Base-by-base conservation (phyloP, 2,888 invertebrate species). In the Shargacucullia verbasci region DNA sequence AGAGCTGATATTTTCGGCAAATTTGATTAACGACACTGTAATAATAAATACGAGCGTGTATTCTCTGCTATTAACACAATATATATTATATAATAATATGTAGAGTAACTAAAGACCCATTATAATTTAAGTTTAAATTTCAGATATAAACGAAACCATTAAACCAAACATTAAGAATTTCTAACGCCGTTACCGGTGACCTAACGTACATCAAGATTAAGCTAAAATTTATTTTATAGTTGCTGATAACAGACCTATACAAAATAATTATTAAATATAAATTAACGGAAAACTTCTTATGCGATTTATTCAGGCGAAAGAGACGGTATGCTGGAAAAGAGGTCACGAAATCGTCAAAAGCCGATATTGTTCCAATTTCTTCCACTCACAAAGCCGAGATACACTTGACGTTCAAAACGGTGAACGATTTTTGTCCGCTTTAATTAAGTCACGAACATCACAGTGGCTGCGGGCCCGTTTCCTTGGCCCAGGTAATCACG, bases 381-480 rank as follows among this genome's bases (percentile, higher is more conserved):
- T 52, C 62, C 64, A 71, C 66, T 72, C 59, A 34, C 60, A 59
- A 73, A 59, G 67, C 65, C 58, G 43, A 76, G 66, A 75, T 69
- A 77, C 76, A 77, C 75, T 75, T 45, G 48, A 78, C 73, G 78
- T 79, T 79, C 82, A 78, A 80, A 86, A 82, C 78, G 80, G 76
- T 67, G 73, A 79, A 72, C 76, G 79, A 79, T 82, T 84, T 83
- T 80, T 84, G 81, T 81, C 78, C 78, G 70, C 71, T 81, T 85
- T 88, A 87, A 88, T 88, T 85, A 85, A 88, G 88, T 87, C 88
- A 88, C 88, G 88, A 83, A 81, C 86, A 71, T 82, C 73, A 80
- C 79, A 76, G 80, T 73, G 78, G 79, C 76, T 81, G 78, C 76
- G 73, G 79, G 78, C 70, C 82, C 80, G 76, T 79, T 84, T 82